Percentiles rank a stretch among this genome's conserved stretches.
Conservation (phyloP, 2,888 invertebrate species). For the Mythimna impura region DNA sequence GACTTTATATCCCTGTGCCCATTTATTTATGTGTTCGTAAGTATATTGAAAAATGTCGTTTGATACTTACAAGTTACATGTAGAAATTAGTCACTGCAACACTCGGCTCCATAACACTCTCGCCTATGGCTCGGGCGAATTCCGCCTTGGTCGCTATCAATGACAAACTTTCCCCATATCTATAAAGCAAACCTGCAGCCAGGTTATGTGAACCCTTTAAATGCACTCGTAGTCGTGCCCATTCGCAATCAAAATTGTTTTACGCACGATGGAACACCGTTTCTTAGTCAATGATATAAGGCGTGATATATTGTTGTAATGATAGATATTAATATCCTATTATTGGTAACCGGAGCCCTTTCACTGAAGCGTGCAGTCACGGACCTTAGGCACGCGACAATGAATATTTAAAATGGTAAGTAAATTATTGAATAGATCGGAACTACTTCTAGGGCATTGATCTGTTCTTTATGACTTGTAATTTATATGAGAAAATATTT, state of each 20-base stretch:
- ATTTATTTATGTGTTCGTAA: no score
- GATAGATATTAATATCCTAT: constrained; percentile 28
- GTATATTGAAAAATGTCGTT: no score
- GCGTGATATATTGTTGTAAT: constrained; percentile 15
- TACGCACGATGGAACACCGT: constrained; percentile 9
- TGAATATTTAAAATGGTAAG: constrained; percentile 46
- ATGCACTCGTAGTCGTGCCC: neutral
- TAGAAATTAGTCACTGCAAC: no score
- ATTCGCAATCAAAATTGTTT: neutral
- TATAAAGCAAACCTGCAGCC: no score
- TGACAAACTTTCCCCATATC: no score
- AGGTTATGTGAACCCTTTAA: no score
- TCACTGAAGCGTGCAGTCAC: constrained; percentile 56
- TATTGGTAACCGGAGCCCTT: constrained; percentile 41
- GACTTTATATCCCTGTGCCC: no score
- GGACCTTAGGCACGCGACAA: constrained; percentile 53
- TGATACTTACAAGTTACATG: no score
- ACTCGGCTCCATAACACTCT: no score
- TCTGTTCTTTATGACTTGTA: neutral
- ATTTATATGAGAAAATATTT: neutral
- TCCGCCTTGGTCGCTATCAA: no score
- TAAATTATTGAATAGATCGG: constrained; percentile 46
- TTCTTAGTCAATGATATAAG: constrained; percentile 12
- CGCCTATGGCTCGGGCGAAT: no score
- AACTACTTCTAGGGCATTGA: constrained; percentile 10